Evolutionary conservation across 2,797 vertebrate genomes (phyloP).

Genomic region (Intellagama lesueurii): DNA sequence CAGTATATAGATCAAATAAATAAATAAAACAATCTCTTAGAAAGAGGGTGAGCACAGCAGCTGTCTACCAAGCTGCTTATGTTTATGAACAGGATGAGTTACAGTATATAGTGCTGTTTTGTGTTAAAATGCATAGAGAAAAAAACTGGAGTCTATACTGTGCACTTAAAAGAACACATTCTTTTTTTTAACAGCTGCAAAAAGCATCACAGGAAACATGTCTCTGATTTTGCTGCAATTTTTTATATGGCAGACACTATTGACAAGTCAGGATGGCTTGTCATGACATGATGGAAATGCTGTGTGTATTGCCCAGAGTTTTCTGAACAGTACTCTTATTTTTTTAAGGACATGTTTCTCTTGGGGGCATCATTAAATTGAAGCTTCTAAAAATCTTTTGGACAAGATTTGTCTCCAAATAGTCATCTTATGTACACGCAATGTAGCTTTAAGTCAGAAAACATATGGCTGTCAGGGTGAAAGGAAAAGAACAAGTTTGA

Average conservation of each 20-base stretch:
- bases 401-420: constrained; percentile 45
- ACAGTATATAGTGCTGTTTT: background rate
- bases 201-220: constrained; percentile 47
- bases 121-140: background rate
- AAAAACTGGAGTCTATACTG: constrained; percentile 1
- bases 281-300: constrained; percentile 48
- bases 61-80: background rate
- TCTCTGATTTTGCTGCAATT: constrained; percentile 44
- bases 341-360: constrained; percentile 47
- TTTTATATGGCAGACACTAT: constrained; percentile 56
- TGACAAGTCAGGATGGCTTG: constrained; percentile 34
- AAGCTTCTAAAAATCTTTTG: constrained; percentile 52
- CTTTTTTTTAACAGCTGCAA: constrained; percentile 8
- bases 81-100: background rate
- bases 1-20: too few relatives aligned
- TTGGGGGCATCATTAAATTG: constrained; percentile 46
- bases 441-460: constrained; percentile 52
- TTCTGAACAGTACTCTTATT: constrained; percentile 22
- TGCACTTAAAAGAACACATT: constrained; percentile 44
- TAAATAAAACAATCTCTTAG: background rate
- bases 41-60: background rate
- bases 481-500: constrained; percentile 37
- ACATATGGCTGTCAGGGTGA: background rate
- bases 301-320: constrained; percentile 27
- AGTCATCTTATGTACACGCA: constrained; percentile 19